Percentiles rank a stretch among this genome's conserved stretches.
Conservation (phyloP, 2,113 vertebrate species). For the Oryzias melastigma region DNA sequence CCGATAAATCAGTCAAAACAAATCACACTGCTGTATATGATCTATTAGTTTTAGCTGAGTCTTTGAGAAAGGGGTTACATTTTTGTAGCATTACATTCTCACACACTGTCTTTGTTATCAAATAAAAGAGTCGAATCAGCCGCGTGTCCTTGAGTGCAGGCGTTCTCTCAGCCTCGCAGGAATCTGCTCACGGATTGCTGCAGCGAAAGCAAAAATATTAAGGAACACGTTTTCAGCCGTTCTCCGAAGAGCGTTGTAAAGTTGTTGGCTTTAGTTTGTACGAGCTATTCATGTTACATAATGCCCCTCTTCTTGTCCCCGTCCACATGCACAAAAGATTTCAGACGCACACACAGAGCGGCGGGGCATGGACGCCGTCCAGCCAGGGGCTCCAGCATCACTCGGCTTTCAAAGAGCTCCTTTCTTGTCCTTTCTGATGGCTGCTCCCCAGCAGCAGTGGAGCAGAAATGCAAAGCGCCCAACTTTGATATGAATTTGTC, state of each 20-base stretch:
- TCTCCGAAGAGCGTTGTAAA: constrained; percentile 45
- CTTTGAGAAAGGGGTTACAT: neutral
- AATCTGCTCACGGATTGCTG: constrained; percentile 42
- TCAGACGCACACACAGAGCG: constrained; percentile 38
- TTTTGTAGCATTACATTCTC: neutral
- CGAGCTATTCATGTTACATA: constrained; percentile 65
- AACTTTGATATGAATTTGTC: constrained; percentile 62
- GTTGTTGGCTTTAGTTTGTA: constrained; percentile 53
- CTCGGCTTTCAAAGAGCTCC: constrained; percentile 65
- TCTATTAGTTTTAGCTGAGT: neutral
- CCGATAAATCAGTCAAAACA: too few relatives aligned
- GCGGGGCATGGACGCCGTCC: constrained; percentile 58
- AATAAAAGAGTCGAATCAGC: constrained; percentile 6
- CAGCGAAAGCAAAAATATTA: constrained; percentile 29
- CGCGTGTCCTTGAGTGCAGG: neutral
- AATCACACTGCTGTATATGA: neutral
- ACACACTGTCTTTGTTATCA: neutral
- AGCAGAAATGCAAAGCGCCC: constrained; percentile 47
- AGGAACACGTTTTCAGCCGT: constrained; percentile 51
- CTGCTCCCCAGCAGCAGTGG: constrained; percentile 47
- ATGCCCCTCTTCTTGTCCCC: constrained; percentile 9
- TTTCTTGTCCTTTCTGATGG: constrained; percentile 64
- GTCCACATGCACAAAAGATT: constrained; percentile 59
- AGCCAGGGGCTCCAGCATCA: constrained; percentile 59
- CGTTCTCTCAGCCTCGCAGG: constrained; percentile 17